Evolutionary conservation across 1,140 invertebrate species (phyloP), one percentile per base, ranked within the genome.

Genomic region (Oreohelix idahoensis): DNA sequence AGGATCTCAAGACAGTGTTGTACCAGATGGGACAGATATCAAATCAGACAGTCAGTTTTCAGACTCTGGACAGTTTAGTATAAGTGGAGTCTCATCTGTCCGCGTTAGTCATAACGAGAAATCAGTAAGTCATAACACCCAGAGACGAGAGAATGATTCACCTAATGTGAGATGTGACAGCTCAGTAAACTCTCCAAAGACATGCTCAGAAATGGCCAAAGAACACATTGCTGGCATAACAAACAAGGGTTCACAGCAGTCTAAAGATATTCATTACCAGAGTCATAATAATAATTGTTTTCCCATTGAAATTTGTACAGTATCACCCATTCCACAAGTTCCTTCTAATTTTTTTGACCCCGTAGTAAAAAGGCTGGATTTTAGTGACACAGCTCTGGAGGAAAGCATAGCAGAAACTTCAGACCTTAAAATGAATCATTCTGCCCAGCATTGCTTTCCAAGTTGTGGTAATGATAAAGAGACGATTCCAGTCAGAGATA

Each of bases 361-460:
- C 39, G 71, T 73, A 26, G 39, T 73, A 39, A 73, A 45, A 73
- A 73, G 23, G n/a, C 38, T 73, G 36, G 38, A 73, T 42, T 73
- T 73, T 26, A 29, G 20, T 45, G 29, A 73, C 36, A 29, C 29
- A 73, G 1, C 23, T 39, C 38, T 73, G 8, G 42, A 45, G 5
- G 42, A 45, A 8, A 45, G 42, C 15, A 45, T 45, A 45, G 42
- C 42, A 45, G 42, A 45, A 45, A 45, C 15, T 5, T 45, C 42
- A 45, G 15, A 15, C 42, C 5, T 45, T 45, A 45, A 45, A 45
- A 45, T 45, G 5, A 11, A 58, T 58, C 10, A 58, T n/a, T 58
- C 26, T 58, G 20, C 20, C 63, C 63, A 66, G 1, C 17, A 17
- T 35, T 66, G 63, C 63, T 35, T 2, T 35, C n/a, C 1, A 32